Evolutionary conservation across 2,888 invertebrate genomes (phyloP).

Genomic region (Deroplatys truncata): DNA sequence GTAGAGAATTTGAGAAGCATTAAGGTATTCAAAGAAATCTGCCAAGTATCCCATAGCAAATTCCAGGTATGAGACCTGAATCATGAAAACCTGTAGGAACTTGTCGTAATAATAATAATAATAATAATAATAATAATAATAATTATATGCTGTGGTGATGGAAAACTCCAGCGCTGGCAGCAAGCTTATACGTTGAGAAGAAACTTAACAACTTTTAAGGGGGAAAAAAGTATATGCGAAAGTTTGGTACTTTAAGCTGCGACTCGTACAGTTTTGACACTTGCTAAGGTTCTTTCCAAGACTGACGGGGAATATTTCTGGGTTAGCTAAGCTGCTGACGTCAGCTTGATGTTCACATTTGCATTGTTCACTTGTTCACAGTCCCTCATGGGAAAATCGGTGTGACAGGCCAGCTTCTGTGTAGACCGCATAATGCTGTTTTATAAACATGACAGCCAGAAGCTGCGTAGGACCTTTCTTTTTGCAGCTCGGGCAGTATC

Average conservation of each 20-base stretch:
- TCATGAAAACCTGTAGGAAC: too few species aligned
- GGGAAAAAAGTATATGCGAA: too few species aligned
- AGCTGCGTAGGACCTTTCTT: not conserved
- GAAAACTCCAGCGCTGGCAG: too few species aligned
- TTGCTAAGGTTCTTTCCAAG: too few species aligned
- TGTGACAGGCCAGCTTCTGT: not conserved
- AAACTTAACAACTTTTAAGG: not conserved
- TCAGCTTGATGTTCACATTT: not conserved
- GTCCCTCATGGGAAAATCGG: not conserved
- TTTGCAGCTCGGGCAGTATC: not conserved
- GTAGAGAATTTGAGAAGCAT: too few species aligned
- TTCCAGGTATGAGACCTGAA: too few species aligned
- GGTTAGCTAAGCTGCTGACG: not conserved
- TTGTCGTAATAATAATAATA: too few species aligned
- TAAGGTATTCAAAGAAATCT: too few species aligned
- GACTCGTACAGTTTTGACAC: not conserved
- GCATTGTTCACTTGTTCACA: not conserved
- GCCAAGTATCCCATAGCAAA: too few species aligned
- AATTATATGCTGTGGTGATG: too few species aligned
- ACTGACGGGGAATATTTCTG: too few species aligned
- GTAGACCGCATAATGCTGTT: not conserved
- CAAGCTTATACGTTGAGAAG: not conserved
- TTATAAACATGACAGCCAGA: not conserved
- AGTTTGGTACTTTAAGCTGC: not conserved
- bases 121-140: too few species aligned